phyloP scores from a whole-genome alignment of 30 jellyfish, hydroid and myxozoan species.

The Haliclystus octoradiatus region DNA sequence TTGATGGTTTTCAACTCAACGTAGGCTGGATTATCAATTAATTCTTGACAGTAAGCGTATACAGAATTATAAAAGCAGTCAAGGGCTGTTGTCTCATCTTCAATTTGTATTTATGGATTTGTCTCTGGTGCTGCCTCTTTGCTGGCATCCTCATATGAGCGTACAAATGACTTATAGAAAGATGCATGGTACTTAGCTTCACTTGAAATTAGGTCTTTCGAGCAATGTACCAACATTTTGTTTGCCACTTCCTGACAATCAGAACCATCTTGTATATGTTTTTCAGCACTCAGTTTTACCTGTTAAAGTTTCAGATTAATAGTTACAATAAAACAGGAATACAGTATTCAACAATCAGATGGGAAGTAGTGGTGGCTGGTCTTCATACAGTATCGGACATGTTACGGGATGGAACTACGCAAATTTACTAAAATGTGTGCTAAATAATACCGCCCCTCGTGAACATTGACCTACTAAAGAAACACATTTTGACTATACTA shows the following conservation, averaged over 20 bases:
- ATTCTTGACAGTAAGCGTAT: background rate
- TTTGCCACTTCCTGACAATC: slow-evolving; percentile 23
- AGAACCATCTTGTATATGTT: slow-evolving; percentile 12
- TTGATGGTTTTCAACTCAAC: background rate
- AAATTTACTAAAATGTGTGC: too few species aligned
- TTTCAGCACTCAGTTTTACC: slow-evolving; percentile 12
- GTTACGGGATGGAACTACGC: too few species aligned
- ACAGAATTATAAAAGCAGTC: background rate
- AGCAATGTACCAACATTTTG: slow-evolving; percentile 14
- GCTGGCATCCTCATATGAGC: slow-evolving; percentile 3
- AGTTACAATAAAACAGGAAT: too few species aligned
- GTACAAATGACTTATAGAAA: slow-evolving; percentile 1
- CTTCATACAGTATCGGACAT: too few species aligned
- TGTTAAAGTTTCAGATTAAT: too few species aligned
- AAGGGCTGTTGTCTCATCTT: slow-evolving; percentile 19
- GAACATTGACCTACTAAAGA: too few species aligned
- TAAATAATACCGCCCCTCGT: too few species aligned
- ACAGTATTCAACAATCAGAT: too few species aligned
- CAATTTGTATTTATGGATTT: background rate
- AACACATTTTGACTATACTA: too few species aligned
- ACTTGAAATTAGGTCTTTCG: slow-evolving; percentile 20
- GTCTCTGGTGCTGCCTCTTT: background rate
- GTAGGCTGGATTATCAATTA: background rate
- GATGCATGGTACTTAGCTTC: slow-evolving; percentile 23
- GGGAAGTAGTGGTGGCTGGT: too few species aligned